A percentile compares a stretch with the other conserved stretches of the same genome.
These are phyloP conservation scores for Coreius guichenoti DNA, from an alignment of 2,797 vertebrate genomes.

Conservation along the genomic window DNA sequence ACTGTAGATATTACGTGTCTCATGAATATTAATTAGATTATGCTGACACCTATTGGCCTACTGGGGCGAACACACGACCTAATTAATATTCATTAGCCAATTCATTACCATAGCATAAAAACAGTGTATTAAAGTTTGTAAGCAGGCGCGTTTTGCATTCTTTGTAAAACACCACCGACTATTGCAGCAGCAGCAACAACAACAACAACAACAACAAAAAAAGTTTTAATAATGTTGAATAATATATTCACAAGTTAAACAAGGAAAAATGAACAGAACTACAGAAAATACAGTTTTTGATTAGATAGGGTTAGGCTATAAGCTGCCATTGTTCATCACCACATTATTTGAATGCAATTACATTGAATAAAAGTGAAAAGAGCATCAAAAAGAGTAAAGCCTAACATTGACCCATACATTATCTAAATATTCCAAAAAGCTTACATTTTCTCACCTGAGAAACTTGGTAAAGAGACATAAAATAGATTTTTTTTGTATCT, in stretches of 20 bases:
- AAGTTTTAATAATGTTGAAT: background rate
- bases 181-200: no score
- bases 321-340: background rate
- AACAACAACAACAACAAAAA: no score
- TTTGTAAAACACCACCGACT: background rate
- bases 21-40: background rate
- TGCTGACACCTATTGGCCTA: background rate
- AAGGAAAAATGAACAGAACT: background rate
- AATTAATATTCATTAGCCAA: background rate
- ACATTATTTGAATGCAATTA: background rate
- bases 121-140: background rate
- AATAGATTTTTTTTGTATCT: background rate
- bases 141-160: background rate
- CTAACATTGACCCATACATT: background rate
- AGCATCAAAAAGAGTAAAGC: background rate
- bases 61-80: background rate
- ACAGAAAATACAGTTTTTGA: background rate
- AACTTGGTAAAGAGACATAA: background rate
- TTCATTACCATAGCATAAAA: no score
- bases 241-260: background rate
- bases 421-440: background rate
- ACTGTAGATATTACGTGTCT: background rate
- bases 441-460: background rate
- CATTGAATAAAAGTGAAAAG: background rate
- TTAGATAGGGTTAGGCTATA: background rate